Conservation (phyloP, 2,113 vertebrate species). For the Psettodes erumei region DNA sequence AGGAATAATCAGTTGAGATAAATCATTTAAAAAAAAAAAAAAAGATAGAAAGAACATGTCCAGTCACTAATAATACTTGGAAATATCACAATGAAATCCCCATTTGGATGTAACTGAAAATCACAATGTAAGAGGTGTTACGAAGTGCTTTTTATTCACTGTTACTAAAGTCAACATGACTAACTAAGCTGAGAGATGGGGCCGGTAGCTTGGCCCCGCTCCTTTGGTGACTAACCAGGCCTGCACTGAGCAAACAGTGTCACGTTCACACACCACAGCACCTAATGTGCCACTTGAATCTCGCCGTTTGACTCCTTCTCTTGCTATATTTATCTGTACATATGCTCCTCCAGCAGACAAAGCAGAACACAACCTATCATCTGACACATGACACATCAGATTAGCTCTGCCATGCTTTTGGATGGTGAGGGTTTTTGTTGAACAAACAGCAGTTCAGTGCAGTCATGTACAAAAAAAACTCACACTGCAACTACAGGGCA, state of each 20-base stretch:
- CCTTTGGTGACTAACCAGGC: constrained; percentile 47
- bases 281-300: not conserved
- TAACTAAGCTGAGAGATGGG: constrained; percentile 3
- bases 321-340: not conserved
- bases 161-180: constrained; percentile 7
- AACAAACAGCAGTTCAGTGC: not conserved
- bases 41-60: too few species aligned
- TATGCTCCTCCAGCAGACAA: not conserved
- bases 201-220: constrained; percentile 4
- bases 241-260: constrained; percentile 27
- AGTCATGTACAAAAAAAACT: not conserved
- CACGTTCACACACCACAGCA: constrained; percentile 5
- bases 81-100: not conserved
- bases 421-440: not conserved
- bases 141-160: not conserved
- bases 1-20: not conserved
- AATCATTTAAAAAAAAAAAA: not conserved
- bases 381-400: constrained; percentile 14
- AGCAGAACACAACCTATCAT: constrained; percentile 4
- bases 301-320: too few species aligned
- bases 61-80: not conserved
- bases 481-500: not conserved
- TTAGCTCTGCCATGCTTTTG: not conserved
- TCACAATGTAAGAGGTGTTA: not conserved
- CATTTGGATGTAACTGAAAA: not conserved